Conservation (phyloP, 2,797 vertebrate species). For the Danio kyathit region DNA sequence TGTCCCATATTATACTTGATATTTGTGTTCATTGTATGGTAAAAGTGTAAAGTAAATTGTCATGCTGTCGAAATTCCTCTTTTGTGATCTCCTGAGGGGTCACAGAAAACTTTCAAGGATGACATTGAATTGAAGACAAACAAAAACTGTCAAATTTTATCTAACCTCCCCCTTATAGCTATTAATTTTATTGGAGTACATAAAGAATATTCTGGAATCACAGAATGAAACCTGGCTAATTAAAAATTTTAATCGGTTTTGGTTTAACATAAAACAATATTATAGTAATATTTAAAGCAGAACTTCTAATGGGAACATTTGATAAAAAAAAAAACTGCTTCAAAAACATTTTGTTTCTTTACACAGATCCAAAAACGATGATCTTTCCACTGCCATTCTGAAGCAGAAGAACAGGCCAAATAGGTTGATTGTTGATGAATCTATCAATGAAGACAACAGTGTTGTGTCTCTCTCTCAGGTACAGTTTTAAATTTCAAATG, state of each 20-base stretch:
- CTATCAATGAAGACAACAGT: constrained; percentile 99
- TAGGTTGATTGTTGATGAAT: constrained; percentile 97
- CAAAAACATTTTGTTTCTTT: constrained; percentile 32
- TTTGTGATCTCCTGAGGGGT: neutral
- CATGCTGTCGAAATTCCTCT: neutral
- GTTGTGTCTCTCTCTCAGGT: constrained; percentile 98
- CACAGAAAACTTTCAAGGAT: neutral
- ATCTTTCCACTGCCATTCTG: constrained; percentile 97
- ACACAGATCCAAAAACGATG: constrained; percentile 93
- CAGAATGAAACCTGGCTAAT: neutral
- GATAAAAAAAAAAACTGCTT: neutral
- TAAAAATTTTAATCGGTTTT: neutral
- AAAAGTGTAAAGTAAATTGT: neutral
- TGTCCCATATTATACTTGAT: too few relatives aligned
- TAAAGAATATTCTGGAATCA: neutral
- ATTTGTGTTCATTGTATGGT: neutral
- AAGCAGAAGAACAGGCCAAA: constrained; percentile 99
- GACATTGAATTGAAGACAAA: neutral
- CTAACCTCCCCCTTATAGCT: neutral
- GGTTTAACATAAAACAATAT: neutral
- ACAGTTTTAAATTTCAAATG: constrained; percentile 16
- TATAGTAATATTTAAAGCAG: neutral
- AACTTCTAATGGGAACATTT: neutral
- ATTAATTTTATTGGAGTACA: neutral
- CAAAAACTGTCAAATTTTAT: neutral